Evolutionary conservation across 2,113 vertebrate species (phyloP).

Genomic region (Hiodon tergisus): DNA sequence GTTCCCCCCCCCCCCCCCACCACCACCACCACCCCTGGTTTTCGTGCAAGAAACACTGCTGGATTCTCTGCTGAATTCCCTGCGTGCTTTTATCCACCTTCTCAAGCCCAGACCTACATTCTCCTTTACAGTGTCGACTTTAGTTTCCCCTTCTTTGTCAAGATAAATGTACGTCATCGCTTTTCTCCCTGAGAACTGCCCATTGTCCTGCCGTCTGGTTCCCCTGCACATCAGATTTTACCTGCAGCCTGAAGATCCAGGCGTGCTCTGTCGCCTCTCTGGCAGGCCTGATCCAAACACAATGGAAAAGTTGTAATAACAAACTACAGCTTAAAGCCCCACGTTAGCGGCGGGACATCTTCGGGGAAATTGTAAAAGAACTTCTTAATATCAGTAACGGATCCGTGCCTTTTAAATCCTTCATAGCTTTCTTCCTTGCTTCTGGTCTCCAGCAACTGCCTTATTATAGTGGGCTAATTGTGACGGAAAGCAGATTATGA

Average conservation of each 20-base stretch:
- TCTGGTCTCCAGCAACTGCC: slow-evolving; percentile 45
- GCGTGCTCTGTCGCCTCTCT: slow-evolving; percentile 20
- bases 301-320: background rate
- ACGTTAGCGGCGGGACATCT: background rate
- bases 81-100: slow-evolving; percentile 42
- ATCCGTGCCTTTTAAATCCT: slow-evolving; percentile 22
- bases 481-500: slow-evolving; percentile 73
- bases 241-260: slow-evolving; percentile 43
- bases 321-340: background rate
- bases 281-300: background rate
- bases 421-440: slow-evolving; percentile 40
- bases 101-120: slow-evolving; percentile 23
- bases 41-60: slow-evolving; percentile 59
- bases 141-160: slow-evolving; percentile 52
- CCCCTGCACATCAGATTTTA: slow-evolving; percentile 45
- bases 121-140: slow-evolving; percentile 54
- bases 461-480: slow-evolving; percentile 69
- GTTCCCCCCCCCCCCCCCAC: slow-evolving; percentile 27
- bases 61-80: slow-evolving; percentile 50
- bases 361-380: slow-evolving; percentile 24
- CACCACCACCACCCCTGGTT: slow-evolving; percentile 52
- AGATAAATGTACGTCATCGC: slow-evolving; percentile 57
- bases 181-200: slow-evolving; percentile 58
- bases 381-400: slow-evolving; percentile 35
- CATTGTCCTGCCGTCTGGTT: slow-evolving; percentile 37